Conservation (phyloP, 2,113 vertebrate genomes). For the Chiloscyllium plagiosum region DNA sequence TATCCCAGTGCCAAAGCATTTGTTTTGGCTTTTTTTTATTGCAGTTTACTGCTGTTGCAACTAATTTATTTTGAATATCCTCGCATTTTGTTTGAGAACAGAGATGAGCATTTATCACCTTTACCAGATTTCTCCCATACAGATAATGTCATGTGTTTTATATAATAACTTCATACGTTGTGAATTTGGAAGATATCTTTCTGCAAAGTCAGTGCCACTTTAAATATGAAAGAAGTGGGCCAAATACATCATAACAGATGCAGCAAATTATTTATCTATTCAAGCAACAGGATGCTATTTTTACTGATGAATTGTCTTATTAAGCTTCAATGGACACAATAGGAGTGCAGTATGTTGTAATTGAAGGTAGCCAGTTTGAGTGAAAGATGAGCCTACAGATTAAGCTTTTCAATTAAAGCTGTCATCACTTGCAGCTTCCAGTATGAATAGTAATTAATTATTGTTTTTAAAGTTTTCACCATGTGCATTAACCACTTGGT, state of each 20-base stretch:
- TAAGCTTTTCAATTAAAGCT: not conserved
- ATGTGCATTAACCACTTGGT: too few relatives aligned
- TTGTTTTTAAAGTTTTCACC: not conserved
- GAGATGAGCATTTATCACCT: not conserved
- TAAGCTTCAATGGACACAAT: constrained; percentile 5
- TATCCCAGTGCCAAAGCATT: too few relatives aligned
- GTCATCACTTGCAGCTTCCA: not conserved
- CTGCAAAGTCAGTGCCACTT: not conserved
- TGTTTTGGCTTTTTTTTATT: too few relatives aligned
- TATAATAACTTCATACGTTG: not conserved
- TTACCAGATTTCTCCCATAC: not conserved
- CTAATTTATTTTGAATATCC: too few relatives aligned
- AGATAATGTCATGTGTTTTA: not conserved
- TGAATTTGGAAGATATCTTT: not conserved
- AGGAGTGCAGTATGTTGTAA: not conserved
- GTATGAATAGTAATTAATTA: not conserved
- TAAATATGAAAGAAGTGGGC: not conserved
- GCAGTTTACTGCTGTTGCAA: too few relatives aligned
- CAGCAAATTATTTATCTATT: not conserved
- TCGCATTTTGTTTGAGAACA: not conserved
- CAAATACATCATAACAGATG: constrained; percentile 13
- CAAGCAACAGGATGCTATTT: not conserved
- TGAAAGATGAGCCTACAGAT: not conserved
- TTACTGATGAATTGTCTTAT: not conserved
- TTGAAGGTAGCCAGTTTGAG: not conserved